Evolutionary conservation across 1,140 invertebrate genomes (phyloP).

Genomic region (Bombyx mandarina): DNA sequence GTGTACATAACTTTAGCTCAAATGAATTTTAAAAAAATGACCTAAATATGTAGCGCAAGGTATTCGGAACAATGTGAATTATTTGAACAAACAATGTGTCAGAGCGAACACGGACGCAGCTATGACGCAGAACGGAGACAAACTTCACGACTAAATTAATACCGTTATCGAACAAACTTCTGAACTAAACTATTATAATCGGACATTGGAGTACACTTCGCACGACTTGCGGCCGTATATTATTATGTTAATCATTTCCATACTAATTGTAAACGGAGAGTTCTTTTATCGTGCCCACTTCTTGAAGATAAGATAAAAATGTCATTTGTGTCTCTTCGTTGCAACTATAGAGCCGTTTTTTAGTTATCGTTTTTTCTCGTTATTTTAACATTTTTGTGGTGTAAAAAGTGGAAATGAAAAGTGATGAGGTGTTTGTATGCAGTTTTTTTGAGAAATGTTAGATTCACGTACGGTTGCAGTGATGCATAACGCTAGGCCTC

Average conservation of each 20-base stretch:
- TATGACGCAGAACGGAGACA: not conserved
- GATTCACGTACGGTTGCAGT: conserved; percentile 32
- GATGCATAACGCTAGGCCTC: conserved; percentile 44
- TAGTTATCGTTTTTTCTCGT: not conserved
- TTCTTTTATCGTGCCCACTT: conserved; percentile 54
- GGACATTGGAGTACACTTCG: conserved; percentile 15
- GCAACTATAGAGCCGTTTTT: no score
- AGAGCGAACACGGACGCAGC: no score
- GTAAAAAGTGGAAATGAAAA: conserved; percentile 13
- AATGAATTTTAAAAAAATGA: not conserved
- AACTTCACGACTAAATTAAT: conserved; percentile 23
- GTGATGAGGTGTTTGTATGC: conserved; percentile 10
- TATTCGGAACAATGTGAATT: conserved; percentile 1
- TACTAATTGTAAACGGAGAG: conserved; percentile 54
- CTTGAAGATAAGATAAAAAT: conserved; percentile 57
- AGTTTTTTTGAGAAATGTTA: conserved; percentile 33
- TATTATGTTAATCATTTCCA: conserved; percentile 15
- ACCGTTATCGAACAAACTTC: conserved; percentile 46
- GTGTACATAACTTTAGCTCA: no score
- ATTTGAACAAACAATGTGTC: not conserved
- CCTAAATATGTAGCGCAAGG: not conserved
- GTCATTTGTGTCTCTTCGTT: conserved; percentile 39
- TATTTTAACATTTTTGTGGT: conserved; percentile 1
- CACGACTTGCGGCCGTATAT: conserved; percentile 39
- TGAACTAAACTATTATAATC: conserved; percentile 11